Evolutionary conservation across 1,140 invertebrate genomes (phyloP).

Genomic region (Myzus persicae): DNA sequence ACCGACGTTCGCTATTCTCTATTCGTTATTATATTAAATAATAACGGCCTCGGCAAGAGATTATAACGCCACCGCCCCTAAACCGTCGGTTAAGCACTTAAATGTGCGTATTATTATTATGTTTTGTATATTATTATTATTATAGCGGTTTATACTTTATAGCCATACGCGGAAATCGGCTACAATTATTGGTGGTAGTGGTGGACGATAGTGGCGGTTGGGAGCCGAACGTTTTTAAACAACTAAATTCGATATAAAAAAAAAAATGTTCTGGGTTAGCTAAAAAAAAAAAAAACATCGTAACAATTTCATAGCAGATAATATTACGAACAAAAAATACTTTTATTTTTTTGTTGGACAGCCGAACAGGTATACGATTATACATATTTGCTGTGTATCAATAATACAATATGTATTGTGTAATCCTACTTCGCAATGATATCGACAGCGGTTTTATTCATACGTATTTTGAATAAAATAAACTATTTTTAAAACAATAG

Average conservation of each 20-base stretch:
- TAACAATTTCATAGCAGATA: not conserved
- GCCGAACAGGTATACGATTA: not conserved
- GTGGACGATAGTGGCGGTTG: not conserved
- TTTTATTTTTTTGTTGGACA: not conserved
- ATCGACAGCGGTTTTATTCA: not conserved
- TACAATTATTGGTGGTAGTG: not conserved
- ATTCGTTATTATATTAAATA: not conserved
- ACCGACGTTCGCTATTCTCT: not conserved
- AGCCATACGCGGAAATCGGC: not conserved
- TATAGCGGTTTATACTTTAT: not conserved
- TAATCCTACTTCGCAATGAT: not conserved
- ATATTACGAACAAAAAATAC: not conserved
- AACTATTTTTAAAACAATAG: not conserved
- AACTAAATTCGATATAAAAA: not conserved
- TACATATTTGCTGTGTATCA: not conserved
- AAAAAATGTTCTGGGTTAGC: not conserved
- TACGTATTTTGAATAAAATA: not conserved
- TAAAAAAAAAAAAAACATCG: too few relatives aligned
- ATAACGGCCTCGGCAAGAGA: not conserved
- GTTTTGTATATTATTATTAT: not conserved
- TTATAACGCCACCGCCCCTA: not conserved
- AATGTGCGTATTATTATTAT: not conserved
- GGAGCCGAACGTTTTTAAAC: not conserved
- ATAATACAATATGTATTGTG: not conserved
- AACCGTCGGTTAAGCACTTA: constrained; percentile 8